Base-by-base conservation (phyloP, 2,888 invertebrate genomes). In the Timema cristinae region DNA sequence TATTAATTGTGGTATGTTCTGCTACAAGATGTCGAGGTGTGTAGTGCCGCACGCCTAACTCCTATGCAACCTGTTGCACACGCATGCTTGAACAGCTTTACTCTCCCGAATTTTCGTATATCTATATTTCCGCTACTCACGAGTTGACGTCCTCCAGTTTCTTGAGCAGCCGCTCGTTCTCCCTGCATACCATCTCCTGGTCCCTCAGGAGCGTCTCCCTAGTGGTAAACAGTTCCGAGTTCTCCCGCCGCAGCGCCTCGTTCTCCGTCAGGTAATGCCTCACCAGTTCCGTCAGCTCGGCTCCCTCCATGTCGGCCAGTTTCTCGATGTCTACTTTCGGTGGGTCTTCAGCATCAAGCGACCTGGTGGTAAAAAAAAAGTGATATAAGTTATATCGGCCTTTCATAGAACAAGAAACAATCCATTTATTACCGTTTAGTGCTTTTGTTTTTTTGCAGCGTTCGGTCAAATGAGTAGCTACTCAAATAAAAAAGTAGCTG, bases 121-220 rank as follows among this genome's bases (percentile, higher is more conserved):
- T 32, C 1, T 32, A 32, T 32, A 32, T 32, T 32, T 32, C 32
- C 32, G 72, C 68, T 74, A 88, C 91, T 89, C 84, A 94, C 93
- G 89, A 89, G 82, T 93, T 93, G 72, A 93, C 92, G 82, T 94
- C 93, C 81, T 96, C 95, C 70, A 97, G 83, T 82, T 95, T 94
- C 81, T 91, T 93, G 70, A 94, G 83, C 73, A 97, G 85, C 70
- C 93, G 84, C 81, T 97, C 97, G 79, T 97, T 97, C 82, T 97
- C 97, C 71, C 93, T 85, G 79, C 94, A 94, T 50, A 97, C 90
- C 54, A 94, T 82, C 81, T 97, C 96, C 81, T 96, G 96, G 81
- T 97, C 97, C 11, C 95, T 83, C 75, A 94, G 86, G 74, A 95
- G 86, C 75, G 91, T 87, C 80, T 96, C 95, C 67, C 93, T 84